phyloP scores from a whole-genome alignment of 1,140 invertebrate species.

The Drosophila auraria region DNA sequence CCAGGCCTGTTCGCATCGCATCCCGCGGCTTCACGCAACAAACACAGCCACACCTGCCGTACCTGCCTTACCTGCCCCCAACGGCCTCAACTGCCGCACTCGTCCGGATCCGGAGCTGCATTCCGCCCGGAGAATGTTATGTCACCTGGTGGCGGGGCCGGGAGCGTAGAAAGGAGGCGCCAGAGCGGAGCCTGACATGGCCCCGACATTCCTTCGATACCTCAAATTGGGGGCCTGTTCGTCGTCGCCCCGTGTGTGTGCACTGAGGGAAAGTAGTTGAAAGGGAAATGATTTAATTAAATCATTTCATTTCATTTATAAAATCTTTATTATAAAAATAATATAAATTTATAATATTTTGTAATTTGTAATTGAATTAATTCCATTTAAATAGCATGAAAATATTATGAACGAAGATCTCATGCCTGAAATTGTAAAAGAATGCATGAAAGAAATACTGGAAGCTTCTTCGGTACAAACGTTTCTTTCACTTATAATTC shows the following conservation, averaged over 20 bases:
- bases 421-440: too few species aligned
- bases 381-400: too few species aligned
- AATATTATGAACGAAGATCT: too few species aligned
- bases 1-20: conserved; percentile 21
- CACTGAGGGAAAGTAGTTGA: conserved; percentile 7
- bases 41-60: conserved; percentile 16
- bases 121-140: conserved; percentile 18
- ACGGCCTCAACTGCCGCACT: conserved; percentile 1
- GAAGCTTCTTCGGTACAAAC: too few species aligned
- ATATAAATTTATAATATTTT: too few species aligned
- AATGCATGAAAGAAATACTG: too few species aligned
- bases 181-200: conserved; percentile 24
- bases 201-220: conserved; percentile 42
- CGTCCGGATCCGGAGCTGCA: conserved; percentile 18
- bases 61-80: background rate
- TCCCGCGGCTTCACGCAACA: conserved; percentile 45
- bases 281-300: too few species aligned
- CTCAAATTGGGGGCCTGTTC: conserved; percentile 20
- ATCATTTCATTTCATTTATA: too few species aligned
- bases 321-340: too few species aligned
- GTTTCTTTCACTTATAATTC: too few species aligned
- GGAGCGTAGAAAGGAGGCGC: background rate
- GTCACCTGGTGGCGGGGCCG: conserved; percentile 17
- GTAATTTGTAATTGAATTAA: too few species aligned
- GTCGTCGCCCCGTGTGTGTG: conserved; percentile 10